Evolutionary conservation across 2,888 invertebrate species (phyloP).

Genomic region (Tuta absoluta): DNA sequence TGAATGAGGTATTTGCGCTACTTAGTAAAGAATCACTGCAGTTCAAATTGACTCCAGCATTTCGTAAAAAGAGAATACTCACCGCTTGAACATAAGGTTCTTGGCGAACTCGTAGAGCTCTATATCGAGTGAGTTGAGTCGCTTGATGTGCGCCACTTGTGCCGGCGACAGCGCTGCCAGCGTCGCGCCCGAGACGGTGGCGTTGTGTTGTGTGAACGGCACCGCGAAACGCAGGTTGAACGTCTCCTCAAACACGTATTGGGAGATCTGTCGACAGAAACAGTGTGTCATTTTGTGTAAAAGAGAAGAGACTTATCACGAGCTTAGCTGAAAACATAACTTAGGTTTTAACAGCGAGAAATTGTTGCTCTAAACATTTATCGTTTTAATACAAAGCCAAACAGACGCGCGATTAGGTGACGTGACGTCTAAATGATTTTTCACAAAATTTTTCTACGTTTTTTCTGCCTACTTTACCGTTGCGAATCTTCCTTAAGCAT

Average conservation of each 20-base stretch:
- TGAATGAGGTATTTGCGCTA: background rate
- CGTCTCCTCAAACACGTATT: slow-evolving; percentile 96
- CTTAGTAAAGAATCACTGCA: background rate
- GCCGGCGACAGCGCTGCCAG: slow-evolving; percentile 87
- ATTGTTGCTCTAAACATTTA: too few relatives aligned
- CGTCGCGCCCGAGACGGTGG: slow-evolving; percentile 92
- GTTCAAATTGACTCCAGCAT: too few relatives aligned
- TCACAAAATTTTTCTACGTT: too few relatives aligned
- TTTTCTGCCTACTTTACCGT: too few relatives aligned
- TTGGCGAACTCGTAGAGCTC: slow-evolving; percentile 97
- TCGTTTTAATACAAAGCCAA: too few relatives aligned
- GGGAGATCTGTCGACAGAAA: slow-evolving; percentile 83
- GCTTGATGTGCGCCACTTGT: slow-evolving; percentile 88
- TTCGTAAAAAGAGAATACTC: background rate
- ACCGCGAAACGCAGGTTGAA: slow-evolving; percentile 94
- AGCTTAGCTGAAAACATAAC: too few relatives aligned
- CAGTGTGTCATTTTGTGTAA: background rate
- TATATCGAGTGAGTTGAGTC: slow-evolving; percentile 93
- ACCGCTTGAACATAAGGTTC: slow-evolving; percentile 88
- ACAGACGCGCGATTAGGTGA: too few relatives aligned
- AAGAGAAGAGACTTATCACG: too few relatives aligned
- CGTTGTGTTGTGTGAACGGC: slow-evolving; percentile 95
- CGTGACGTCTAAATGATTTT: too few relatives aligned
- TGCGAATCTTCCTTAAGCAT: too few relatives aligned
- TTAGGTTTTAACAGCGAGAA: too few relatives aligned